Evolutionary conservation across 2,797 vertebrate species (phyloP).

Genomic region (Odontamblyopus rebecca): DNA sequence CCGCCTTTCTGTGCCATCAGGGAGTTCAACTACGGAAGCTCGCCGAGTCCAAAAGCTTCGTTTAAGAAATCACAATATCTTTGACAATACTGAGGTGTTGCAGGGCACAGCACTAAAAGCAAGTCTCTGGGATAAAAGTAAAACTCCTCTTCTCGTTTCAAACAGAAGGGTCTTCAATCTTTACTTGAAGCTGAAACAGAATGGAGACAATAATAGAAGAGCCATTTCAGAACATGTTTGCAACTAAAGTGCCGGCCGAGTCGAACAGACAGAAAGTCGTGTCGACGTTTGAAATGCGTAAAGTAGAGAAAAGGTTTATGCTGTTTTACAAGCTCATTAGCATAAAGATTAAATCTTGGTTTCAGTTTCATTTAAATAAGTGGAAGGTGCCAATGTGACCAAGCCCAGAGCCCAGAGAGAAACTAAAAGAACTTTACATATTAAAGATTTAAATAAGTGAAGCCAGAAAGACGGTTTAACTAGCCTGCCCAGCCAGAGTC

Average conservation of each 20-base stretch:
- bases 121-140: neutral
- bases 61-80: neutral
- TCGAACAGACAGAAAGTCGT: neutral
- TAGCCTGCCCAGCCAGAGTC: conserved; percentile 8
- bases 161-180: neutral
- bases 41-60: neutral
- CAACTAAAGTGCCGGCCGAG: neutral
- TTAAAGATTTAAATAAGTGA: neutral
- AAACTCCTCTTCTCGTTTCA: conserved; percentile 10
- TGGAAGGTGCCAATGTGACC: neutral
- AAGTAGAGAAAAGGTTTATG: neutral
- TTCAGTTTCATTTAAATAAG: neutral
- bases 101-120: neutral
- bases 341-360: neutral
- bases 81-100: neutral
- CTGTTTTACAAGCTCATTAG: neutral
- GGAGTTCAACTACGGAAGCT: neutral
- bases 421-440: neutral
- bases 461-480: neutral
- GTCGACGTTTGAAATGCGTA: neutral
- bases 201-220: conserved; percentile 13
- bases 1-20: conserved; percentile 79
- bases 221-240: neutral
- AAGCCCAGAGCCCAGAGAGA: neutral
- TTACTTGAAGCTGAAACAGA: conserved; percentile 11